These are phyloP conservation scores for Anthopleura sola DNA, from an alignment of 64 coral and sea anemone species.

Conservation along the genomic window DNA sequence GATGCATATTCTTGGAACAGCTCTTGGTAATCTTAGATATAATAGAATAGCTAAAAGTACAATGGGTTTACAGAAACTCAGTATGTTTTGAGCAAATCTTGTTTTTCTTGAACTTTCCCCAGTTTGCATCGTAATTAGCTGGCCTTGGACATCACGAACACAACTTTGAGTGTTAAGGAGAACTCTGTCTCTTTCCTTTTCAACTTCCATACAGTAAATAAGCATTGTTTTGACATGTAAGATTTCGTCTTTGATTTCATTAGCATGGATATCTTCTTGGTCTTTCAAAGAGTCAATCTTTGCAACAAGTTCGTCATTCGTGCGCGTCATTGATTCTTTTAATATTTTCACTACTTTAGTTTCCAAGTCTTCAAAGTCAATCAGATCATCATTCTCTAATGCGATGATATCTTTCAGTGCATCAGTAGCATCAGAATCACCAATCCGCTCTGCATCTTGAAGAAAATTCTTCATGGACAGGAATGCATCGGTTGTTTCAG, in stretches of 20 bases:
- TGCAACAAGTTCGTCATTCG: conserved; percentile 6
- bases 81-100: not conserved
- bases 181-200: not conserved
- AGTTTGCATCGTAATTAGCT: not conserved
- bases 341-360: conserved; percentile 11
- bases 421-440: conserved; percentile 20
- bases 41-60: not conserved
- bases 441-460: not conserved
- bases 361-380: too few species aligned
- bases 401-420: conserved; percentile 41
- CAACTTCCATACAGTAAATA: too few species aligned
- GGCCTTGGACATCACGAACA: not conserved
- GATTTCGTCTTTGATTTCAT: not conserved
- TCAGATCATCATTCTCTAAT: conserved; percentile 43
- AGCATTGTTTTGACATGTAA: not conserved
- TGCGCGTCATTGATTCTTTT: not conserved
- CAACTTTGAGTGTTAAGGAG: too few species aligned
- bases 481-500: conserved; percentile 20
- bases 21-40: not conserved
- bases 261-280: not conserved
- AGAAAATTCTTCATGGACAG: conserved; percentile 36
- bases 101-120: not conserved
- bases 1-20: not conserved
- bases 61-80: not conserved
- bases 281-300: conserved; percentile 3